These are phyloP conservation scores for Leptopilina syphax DNA, from an alignment of 2,888 invertebrate species.

Conservation along the genomic window DNA sequence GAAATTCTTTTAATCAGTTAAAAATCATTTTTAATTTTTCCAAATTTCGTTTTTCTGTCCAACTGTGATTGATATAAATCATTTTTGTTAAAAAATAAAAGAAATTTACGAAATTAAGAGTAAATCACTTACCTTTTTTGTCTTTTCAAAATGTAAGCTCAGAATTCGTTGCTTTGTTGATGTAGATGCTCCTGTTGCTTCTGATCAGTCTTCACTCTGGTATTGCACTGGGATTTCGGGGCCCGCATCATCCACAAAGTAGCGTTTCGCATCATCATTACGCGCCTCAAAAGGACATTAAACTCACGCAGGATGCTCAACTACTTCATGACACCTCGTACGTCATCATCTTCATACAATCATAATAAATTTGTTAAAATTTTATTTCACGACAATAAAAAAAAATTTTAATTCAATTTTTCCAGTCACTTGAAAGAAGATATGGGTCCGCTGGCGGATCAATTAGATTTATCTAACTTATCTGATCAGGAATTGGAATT, in stretches of 20 bases:
- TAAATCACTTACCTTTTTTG: not conserved
- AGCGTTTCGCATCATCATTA: conserved; percentile 79
- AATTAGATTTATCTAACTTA: conserved; percentile 84
- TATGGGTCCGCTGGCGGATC: conserved; percentile 81
- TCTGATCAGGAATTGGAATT: conserved; percentile 91
- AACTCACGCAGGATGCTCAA: conserved; percentile 84
- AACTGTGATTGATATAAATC: too few relatives aligned
- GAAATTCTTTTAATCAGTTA: too few relatives aligned
- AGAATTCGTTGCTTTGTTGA: not conserved
- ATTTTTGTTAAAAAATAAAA: too few relatives aligned
- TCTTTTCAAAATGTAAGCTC: not conserved
- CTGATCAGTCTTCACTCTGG: conserved; percentile 53
- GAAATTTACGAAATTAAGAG: too few relatives aligned
- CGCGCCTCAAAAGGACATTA: conserved; percentile 79
- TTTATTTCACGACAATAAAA: not conserved
- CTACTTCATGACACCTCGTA: conserved; percentile 88
- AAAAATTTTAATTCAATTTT: conserved; percentile 25
- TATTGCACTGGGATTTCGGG: conserved; percentile 75
- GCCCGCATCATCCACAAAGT: conserved; percentile 83
- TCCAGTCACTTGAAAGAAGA: conserved; percentile 89
- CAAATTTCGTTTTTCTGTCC: too few relatives aligned
- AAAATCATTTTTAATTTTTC: too few relatives aligned
- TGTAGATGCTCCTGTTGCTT: conserved; percentile 50
- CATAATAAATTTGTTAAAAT: not conserved
- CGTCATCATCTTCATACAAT: conserved; percentile 41